Base-by-base conservation (phyloP, 2,113 vertebrate genomes). In the Camelus dromedarius region DNA sequence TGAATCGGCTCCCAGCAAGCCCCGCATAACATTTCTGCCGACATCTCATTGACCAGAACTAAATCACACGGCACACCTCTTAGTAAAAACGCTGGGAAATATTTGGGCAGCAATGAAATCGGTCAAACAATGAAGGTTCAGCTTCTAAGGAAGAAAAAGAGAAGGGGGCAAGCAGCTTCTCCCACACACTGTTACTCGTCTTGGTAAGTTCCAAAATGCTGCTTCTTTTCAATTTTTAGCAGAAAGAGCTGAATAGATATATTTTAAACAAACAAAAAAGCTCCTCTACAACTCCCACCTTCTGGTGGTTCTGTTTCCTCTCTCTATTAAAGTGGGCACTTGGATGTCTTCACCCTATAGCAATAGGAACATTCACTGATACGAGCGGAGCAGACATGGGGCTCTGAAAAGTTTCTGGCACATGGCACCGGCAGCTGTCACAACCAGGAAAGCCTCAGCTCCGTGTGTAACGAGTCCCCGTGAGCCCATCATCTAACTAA, bases 181-280 rank as follows among this genome's bases (percentile, higher is more conserved):
- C 82, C 42, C 50, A 89, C 20, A 72, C 42, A 73, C 24, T 35
- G 62, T 91, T 19, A 89, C 46, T 93, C 66, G 50, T 88, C 60
- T 35, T 38, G 26, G 50, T 82, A 69, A 89, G 35, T 52, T 93
- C 62, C 46, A 66, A 82, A 89, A 70, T 58, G 20, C 38, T 89
- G 22, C 48, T 89, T 14, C 20, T 54, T 62, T 62, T 14, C 22
- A 11, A 32, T 79, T 86, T 81, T 92, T 81, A 96, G 77, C 73
- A 79, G 72, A 80, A 84, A 96, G 35, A 50, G n/a, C 50, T 83
- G 9, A 14, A 82, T 83, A 35, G 16, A 67, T n/a, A 73, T 13
- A 75, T 76, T 16, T 87, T 90, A 84, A 66, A 93, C 50, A 93
- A 92, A 82, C 48, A 67, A 56, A 79, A 85, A 67, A n/a, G 15